Evolutionary conservation across 2,113 vertebrate genomes (phyloP), one percentile per base, ranked within the genome.

Genomic region (Ceyx margarethae): DNA sequence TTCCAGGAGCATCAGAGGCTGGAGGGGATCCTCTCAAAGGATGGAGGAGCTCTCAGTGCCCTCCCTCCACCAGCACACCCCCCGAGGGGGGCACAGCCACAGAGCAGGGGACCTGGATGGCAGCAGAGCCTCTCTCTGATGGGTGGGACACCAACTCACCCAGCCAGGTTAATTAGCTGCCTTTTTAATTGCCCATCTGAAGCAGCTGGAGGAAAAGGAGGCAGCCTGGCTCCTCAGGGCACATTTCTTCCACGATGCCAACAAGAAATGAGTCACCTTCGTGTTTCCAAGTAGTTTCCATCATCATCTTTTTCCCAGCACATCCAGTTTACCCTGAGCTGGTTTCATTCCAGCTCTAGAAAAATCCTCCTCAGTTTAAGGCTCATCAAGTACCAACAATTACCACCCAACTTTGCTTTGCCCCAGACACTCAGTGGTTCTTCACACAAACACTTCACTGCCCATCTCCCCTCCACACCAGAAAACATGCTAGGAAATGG

Each of bases 191-290:
- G 37, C 37, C 37, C 37, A 10, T 37, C 37, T 37, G 37, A 37
- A 37, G 37, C 19, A 14, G 28, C 3, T 2, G 0, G 25, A 45
- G 9, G 19, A 56, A 43, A n/a, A 29, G 8, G 21, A 56, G 48
- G 61, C 79, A 86, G 75, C 43, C 67, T 10, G 18, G 37, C 69
- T 93, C 56, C 69, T 15, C 40, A 42, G 74, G 90, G 94, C 69
- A 53, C 92, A 65, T 26, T 88, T 69, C 85, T 96, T 94, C 94
- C 95, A 29, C 80, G 79, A 94, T 89, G 90, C 75, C 74, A 33
- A 23, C 26, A 19, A 94, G 66, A 73, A 93, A 33, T 92, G 94
- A 97, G 91, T 96, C 95, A 95, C 91, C 22, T 90, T 83, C 10
- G 37, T 37, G 37, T 17, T 26, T n/a, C 13, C 6, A 18, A 15